Percentiles rank a stretch among this genome's conserved stretches.
Conservation (phyloP, 2,888 invertebrate genomes). For the Agonopterix arenella region DNA sequence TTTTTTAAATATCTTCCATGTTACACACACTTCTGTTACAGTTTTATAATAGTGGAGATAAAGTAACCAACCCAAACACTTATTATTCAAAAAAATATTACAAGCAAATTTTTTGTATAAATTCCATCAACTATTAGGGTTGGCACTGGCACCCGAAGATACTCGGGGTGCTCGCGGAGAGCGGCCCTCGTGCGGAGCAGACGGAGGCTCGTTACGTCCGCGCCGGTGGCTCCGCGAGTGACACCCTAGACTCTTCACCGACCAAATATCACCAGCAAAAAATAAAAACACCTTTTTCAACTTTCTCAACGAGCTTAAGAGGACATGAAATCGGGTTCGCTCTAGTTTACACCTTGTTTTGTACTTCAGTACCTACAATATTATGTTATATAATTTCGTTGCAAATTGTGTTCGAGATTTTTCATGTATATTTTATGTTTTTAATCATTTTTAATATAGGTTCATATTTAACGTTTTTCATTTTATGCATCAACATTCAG, state of each 20-base stretch:
- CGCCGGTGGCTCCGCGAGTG: constrained; percentile 62
- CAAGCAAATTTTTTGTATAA: too few relatives aligned
- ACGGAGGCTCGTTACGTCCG: constrained; percentile 65
- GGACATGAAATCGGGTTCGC: constrained; percentile 33
- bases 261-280: constrained; percentile 51
- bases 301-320: constrained; percentile 44
- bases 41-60: too few relatives aligned
- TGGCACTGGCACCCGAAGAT: constrained; percentile 15
- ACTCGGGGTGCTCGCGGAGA: constrained; percentile 16
- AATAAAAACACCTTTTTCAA: constrained; percentile 59
- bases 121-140: too few relatives aligned
- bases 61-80: too few relatives aligned
- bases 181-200: constrained; percentile 19
- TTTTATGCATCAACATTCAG: too few relatives aligned
- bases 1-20: too few relatives aligned
- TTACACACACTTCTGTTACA: too few relatives aligned
- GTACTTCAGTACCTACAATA: neutral
- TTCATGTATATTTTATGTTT: too few relatives aligned
- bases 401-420: neutral
- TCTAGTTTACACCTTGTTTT: constrained; percentile 26
- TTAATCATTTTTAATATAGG: too few relatives aligned
- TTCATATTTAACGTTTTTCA: too few relatives aligned
- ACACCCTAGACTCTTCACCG: constrained; percentile 22
- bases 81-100: too few relatives aligned
- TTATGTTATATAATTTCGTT: neutral